A percentile compares a stretch with the other conserved stretches of the same genome.
Evolutionary conservation across 2,797 vertebrate species (phyloP).

Genomic region (Poecile montanus): DNA sequence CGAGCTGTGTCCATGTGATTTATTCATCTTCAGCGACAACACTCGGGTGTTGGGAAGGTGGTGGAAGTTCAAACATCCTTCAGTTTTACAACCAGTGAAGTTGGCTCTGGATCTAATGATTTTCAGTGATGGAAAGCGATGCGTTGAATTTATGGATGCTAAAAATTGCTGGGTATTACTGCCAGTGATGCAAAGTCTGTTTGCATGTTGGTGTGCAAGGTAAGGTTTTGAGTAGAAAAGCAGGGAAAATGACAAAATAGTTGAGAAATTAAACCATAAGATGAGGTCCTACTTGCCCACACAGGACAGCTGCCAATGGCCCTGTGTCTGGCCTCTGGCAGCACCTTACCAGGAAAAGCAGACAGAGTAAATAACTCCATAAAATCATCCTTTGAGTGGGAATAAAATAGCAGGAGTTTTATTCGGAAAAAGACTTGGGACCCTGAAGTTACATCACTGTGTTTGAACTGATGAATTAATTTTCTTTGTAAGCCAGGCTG

Average conservation of each 20-base stretch:
- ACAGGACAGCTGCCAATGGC: background rate
- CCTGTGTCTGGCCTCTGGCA: background rate
- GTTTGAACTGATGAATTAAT: conserved; percentile 16
- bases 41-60: background rate
- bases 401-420: conserved; percentile 24
- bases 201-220: background rate
- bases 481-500: conserved; percentile 37
- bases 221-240: background rate
- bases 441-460: conserved; percentile 21
- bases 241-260: background rate
- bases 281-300: background rate
- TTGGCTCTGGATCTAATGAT: background rate
- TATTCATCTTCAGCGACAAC: no score
- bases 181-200: background rate
- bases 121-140: background rate
- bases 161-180: background rate
- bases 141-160: background rate
- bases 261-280: background rate
- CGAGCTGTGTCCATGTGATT: no score
- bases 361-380: background rate
- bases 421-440: conserved; percentile 34
- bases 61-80: background rate
- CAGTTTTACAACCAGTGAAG: background rate
- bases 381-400: background rate
- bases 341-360: background rate